These are phyloP conservation scores for Drosophila ezoana DNA, from an alignment of 2,888 invertebrate genomes.

Conservation along the genomic window DNA sequence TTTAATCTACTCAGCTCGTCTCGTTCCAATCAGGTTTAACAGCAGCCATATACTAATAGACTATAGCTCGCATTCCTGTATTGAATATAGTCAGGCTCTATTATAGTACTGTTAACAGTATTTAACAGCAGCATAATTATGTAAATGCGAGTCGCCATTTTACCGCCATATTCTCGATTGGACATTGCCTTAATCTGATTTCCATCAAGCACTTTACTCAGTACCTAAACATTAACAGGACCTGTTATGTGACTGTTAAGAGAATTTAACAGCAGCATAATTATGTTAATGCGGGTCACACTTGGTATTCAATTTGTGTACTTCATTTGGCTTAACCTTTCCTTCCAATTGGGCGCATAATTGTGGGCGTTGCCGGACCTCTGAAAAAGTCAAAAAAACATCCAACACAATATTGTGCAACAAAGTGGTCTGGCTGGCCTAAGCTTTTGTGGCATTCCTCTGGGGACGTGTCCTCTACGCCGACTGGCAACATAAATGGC, in stretches of 20 bases:
- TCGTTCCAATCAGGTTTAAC: no score
- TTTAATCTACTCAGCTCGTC: no score
- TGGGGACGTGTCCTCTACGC: conserved; percentile 9
- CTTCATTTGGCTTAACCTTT: background rate
- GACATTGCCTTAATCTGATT: no score
- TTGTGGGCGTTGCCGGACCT: no score
- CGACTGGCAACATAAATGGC: conserved; percentile 40
- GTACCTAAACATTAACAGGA: background rate
- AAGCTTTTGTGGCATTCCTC: conserved; percentile 2
- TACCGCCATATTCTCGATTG: no score
- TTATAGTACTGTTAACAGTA: no score
- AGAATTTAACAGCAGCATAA: background rate
- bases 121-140: no score
- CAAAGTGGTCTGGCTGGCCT: no score
- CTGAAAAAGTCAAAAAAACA: background rate
- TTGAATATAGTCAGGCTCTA: no score
- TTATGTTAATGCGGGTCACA: background rate
- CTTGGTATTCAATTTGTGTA: conserved; percentile 2
- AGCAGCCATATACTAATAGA: no score
- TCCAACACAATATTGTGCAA: conserved; percentile 4
- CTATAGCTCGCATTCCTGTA: no score
- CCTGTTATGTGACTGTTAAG: background rate
- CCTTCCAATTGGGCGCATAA: background rate
- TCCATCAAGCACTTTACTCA: background rate
- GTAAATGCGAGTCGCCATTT: no score